Base-by-base conservation (phyloP, 2,797 vertebrate genomes). In the Rhadinocentrus ornatus region DNA sequence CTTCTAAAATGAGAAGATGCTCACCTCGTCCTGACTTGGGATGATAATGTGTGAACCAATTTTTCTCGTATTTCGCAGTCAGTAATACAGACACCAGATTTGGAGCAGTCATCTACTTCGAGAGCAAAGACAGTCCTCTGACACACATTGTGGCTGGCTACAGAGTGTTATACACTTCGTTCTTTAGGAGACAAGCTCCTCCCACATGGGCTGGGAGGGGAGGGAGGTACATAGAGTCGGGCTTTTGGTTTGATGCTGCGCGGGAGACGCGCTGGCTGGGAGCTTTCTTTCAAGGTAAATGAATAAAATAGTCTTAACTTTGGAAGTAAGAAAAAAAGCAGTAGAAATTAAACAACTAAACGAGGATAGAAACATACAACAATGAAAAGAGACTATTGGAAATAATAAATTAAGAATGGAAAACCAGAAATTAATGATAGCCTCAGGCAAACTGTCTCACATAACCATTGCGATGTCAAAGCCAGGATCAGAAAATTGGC, bases 101-200 rank as follows among this genome's bases (percentile, higher is more conserved):
- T 77, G 81, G 70, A 86, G 85, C 88, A 83, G 85, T 88, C 93
- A 93, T 93, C 89, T 80, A 94, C 92, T 93, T 79, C 87, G 88
- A 89, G 91, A 93, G 92, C 91, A 92, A 94, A 94, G 91, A 95
- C 95, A 95, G 95, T 94, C 93, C 92, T 96, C 95, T 96, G 95
- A 95, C 95, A 95, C 91, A 91, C 94, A 90, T 92, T 88, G 93
- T 95, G 94, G 90, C 77, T 94, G 92, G 94, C 92, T 92, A 90
- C 88, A 86, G 88, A 91, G 91, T 95, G 94, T 96, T 96, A 95
- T 96, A 95, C 93, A 92, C 89, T 86, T 77, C 64, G 83, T 78
- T 81, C 77, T 75, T 78, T 79, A 73, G 78, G 86, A 87, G 84
- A 80, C 13, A 88, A 87, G 82, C 90, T 93, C 95, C 96, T 92